Evolutionary conservation across 2,113 vertebrate species (phyloP).

Genomic region (Mohoua ochrocephala): DNA sequence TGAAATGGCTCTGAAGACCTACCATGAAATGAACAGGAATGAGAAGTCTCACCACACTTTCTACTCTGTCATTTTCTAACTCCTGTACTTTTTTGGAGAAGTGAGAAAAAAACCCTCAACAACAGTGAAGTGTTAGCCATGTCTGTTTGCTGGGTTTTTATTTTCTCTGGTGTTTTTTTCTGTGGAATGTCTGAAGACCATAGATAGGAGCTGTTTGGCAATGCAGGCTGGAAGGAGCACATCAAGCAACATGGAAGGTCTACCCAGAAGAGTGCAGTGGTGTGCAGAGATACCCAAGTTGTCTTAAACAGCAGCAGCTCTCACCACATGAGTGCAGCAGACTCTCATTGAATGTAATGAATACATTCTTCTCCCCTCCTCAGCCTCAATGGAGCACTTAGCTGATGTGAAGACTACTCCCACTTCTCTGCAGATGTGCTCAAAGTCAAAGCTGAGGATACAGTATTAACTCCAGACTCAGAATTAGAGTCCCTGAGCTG

Average conservation of each 20-base stretch:
- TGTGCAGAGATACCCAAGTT: neutral
- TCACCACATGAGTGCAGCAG: conserved; percentile 41
- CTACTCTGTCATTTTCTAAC: neutral
- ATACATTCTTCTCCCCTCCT: neutral
- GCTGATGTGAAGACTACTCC: neutral
- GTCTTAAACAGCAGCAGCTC: neutral
- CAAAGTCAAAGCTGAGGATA: neutral
- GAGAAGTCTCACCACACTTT: neutral
- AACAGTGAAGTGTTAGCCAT: neutral
- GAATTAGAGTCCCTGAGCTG: neutral
- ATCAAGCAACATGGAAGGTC: neutral
- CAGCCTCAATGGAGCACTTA: neutral
- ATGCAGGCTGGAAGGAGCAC: neutral
- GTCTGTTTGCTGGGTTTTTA: neutral
- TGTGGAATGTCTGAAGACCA: neutral
- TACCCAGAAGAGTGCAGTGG: neutral
- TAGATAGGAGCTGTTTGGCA: neutral
- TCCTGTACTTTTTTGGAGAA: neutral
- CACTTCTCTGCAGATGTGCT: neutral
- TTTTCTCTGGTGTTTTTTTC: neutral
- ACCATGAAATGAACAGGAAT: neutral
- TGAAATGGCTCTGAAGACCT: neutral
- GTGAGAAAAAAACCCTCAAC: neutral
- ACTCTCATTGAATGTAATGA: neutral
- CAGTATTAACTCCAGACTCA: neutral